Evolutionary conservation across 2,888 invertebrate species (phyloP), one percentile per base, ranked within the genome.

Genomic region (Agriopis aurantiaria): DNA sequence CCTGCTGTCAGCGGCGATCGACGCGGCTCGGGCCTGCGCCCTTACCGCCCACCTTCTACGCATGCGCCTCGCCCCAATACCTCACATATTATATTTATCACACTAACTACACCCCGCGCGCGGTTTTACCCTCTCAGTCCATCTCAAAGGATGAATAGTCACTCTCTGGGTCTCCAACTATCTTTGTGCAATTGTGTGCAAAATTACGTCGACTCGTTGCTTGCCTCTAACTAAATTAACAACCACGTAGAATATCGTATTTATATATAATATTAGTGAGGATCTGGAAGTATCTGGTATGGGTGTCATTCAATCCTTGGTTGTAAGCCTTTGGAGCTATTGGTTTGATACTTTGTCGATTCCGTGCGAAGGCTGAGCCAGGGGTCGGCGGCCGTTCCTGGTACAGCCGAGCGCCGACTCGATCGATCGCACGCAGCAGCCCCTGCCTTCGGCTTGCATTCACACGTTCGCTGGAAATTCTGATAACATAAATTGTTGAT

Each of bases 31-130:
- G 72, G 75, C 68, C 73, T 70, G 75, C 74, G 72, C 69, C 67
- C 77, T 75, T 79, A 78, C 78, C 78, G 73, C 67, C 73, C 71
- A 69, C 61, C 41, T 66, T 60, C 43, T 73, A 75, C 84, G 82
- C 82, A 74, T 78, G 85, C 82, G 83, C 65, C 53, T 0, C 65
- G 72, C 71, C 73, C 73, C 65, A 71, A 9, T 72, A 71, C 48
- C 14, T 63, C 14, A 52, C 59, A 62, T 41, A 48, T 48, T 9
- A 14, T 8, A 49, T 33, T 17, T 52, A 23, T 23, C 8, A 33
- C 8, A 33, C 58, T 58, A 46, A 23, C 33, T 23, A n/a, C 46
- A 12, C 8, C 23, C 45, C 12, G 45, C 46, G 58, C 12, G 45
- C 46, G 58, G 46, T 23, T 8, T 46, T 9, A n/a, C 43, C 46